Evolutionary conservation across 2,797 vertebrate genomes (phyloP).

Genomic region (Loris lydekkerianus): DNA sequence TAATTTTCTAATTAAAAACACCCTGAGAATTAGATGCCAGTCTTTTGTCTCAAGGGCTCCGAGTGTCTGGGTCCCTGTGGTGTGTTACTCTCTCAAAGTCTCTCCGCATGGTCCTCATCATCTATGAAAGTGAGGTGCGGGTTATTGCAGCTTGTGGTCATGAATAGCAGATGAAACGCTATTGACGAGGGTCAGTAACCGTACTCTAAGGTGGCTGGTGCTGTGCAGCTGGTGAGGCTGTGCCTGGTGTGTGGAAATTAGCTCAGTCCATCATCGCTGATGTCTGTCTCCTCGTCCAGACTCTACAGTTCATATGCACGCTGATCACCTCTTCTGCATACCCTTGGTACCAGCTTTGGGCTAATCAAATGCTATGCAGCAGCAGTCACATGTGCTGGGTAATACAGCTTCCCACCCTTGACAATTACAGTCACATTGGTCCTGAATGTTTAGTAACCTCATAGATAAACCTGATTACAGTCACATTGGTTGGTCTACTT

Average conservation of each 20-base stretch:
- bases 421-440: background rate
- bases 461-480: background rate
- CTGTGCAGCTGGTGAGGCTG: background rate
- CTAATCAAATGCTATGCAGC: background rate
- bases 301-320: background rate
- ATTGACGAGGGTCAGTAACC: background rate
- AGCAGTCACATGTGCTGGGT: background rate
- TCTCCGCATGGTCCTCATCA: background rate
- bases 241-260: background rate
- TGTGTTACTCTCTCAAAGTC: background rate
- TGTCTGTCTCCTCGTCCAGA: background rate
- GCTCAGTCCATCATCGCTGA: background rate
- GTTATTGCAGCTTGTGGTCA: background rate
- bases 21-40: background rate
- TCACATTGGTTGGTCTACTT: background rate
- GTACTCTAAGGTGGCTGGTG: background rate
- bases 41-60: background rate
- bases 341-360: background rate
- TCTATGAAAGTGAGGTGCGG: background rate
- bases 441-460: too few relatives aligned
- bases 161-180: background rate
- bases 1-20: conserved; percentile 41
- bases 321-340: background rate
- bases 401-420: background rate
- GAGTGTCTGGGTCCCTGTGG: background rate